Evolutionary conservation across 2,888 invertebrate species (phyloP).

Genomic region (Cantharis lateralis): DNA sequence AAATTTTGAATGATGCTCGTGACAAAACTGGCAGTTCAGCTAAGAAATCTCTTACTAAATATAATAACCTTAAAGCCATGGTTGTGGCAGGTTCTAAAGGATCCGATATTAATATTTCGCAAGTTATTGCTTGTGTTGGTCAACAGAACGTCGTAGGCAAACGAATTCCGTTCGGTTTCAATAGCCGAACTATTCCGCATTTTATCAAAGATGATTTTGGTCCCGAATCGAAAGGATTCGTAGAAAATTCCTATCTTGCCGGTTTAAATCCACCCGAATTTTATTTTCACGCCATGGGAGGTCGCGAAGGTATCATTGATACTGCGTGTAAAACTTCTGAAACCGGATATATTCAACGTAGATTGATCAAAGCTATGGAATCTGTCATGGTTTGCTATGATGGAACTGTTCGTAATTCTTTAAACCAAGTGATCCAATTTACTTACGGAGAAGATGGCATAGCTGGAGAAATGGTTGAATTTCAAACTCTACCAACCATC

Average conservation of each 20-base stretch:
- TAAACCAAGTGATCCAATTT: slow-evolving; percentile 92
- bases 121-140: slow-evolving; percentile 99
- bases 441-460: slow-evolving; percentile 98
- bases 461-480: slow-evolving; percentile 95
- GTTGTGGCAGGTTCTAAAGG: slow-evolving; percentile 99
- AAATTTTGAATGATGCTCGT: slow-evolving; percentile 99
- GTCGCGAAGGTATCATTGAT: slow-evolving; percentile 99
- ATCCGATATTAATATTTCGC: slow-evolving; percentile 99
- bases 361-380: slow-evolving; percentile 99
- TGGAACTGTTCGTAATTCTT: slow-evolving; percentile 96
- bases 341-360: slow-evolving; percentile 99
- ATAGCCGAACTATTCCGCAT: slow-evolving; percentile 96
- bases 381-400: slow-evolving; percentile 99
- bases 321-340: slow-evolving; percentile 99
- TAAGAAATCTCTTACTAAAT: slow-evolving; percentile 97
- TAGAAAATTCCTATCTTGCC: slow-evolving; percentile 99
- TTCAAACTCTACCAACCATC: slow-evolving; percentile 92
- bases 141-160: slow-evolving; percentile 99
- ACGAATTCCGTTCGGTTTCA: slow-evolving; percentile 99
- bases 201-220: slow-evolving; percentile 99
- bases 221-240: slow-evolving; percentile 99
- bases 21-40: slow-evolving; percentile 99
- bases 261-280: slow-evolving; percentile 99
- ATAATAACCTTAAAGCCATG: slow-evolving; percentile 99
- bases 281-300: slow-evolving; percentile 99